A percentile compares a stretch with the other conserved stretches of the same genome.
Conservation (phyloP, 2,797 vertebrate species). For the Arrhamphus sclerolepis region DNA sequence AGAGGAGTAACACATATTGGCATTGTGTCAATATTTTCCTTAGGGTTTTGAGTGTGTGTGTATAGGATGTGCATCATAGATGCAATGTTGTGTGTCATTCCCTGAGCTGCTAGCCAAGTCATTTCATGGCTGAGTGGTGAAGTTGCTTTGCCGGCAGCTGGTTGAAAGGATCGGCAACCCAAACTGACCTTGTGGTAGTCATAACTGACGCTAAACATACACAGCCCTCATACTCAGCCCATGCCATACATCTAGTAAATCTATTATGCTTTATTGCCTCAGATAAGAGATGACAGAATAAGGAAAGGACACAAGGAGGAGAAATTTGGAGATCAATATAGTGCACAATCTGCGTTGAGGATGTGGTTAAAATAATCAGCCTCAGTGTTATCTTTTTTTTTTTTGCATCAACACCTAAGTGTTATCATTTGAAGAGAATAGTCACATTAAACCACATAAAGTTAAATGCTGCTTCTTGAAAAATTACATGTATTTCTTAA, state of each 20-base stretch:
- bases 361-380: conserved; percentile 17
- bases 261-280: conserved; percentile 68
- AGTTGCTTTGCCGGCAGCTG: conserved; percentile 79
- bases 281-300: conserved; percentile 59
- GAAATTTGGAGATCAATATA: conserved; percentile 32
- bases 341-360: conserved; percentile 5
- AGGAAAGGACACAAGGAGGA: conserved; percentile 65
- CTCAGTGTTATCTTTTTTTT: too few species aligned
- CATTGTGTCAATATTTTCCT: conserved; percentile 77
- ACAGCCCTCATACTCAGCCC: conserved; percentile 54
- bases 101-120: conserved; percentile 77
- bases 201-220: conserved; percentile 72
- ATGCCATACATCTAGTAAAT: conserved; percentile 67
- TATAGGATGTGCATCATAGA: conserved; percentile 75
- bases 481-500: background rate
- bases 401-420: too few species aligned
- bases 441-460: conserved; percentile 3
- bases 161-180: conserved; percentile 77
- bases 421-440: conserved; percentile 11
- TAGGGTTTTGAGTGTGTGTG: conserved; percentile 56
- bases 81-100: conserved; percentile 70
- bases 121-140: conserved; percentile 81
- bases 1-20: conserved; percentile 57
- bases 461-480: too few species aligned
- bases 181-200: conserved; percentile 81